Base-by-base conservation (phyloP, 2,113 vertebrate genomes). In the Cryptotis parvus region DNA sequence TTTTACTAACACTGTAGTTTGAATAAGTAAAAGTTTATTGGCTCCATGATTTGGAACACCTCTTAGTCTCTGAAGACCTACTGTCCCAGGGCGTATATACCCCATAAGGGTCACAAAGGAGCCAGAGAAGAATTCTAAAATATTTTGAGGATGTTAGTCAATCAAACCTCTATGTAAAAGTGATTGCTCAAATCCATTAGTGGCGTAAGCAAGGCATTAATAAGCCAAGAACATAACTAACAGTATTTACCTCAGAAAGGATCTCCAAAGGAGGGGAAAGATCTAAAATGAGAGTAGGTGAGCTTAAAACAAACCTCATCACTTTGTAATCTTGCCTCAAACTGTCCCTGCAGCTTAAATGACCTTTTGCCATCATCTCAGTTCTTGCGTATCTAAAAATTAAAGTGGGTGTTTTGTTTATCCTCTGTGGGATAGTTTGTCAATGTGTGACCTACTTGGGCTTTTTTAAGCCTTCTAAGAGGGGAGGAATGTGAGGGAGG, bases 401-500 rank as follows among this genome's bases (percentile, higher is more conserved):
- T 79, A 75, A 0, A 29, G 52, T 83, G 43, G 76, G 72, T 61
- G 70, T 73, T 74, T 68, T 76, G 31, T 78, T 93, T 81, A 43
- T 8, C 27, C 26, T 66, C 37, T 73, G 14, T 65, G 73, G 69
- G 68, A 49, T 18, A 11, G 4, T 86, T 86, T 80, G 73, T 43
- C 76, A 37, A 35, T 72, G 58, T 89, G 80, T 91, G 20, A 20
- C 33, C 73, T 84, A 45, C 43, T 84, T 77, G 24, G 63, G 29
- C 37, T 84, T 89, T n/a, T 70, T 79, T 43, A 89, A 49, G 63
- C 24, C 55, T 74, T 78, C 45, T 74, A 43, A 90, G 58, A 45
- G 73, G 31, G 37, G 65, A 94, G n/a, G 90, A 87, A 87, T 68
- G 81, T 78, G 81, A 92, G 87, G 41, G 35, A n/a, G 58, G 65